Evolutionary conservation across 1,140 invertebrate genomes (phyloP), one percentile per base, ranked within the genome.

Genomic region (Rhagoletis zephyria): DNA sequence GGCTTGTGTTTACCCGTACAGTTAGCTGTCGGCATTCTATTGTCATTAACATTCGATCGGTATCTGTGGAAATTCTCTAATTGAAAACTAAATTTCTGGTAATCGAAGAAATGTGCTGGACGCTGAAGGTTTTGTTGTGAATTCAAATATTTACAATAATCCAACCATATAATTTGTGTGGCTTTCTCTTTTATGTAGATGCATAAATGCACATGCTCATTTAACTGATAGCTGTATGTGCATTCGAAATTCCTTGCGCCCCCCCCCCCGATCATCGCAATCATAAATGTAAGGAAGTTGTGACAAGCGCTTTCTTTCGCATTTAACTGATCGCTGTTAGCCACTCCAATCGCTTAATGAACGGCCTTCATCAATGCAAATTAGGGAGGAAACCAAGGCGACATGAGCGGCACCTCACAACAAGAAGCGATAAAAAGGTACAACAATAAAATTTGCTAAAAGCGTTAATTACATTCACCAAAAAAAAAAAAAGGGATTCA

Each of bases 391-490:
- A 81, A 81, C 2, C 19, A 81, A 81, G 74, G 74, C 74, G 85
- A 85, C 60, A 85, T 85, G 85, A 61, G 19, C 85, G 60, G 85
- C 85, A 63, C 56, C 85, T 85, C 56, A 81, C 74, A 74, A 74
- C 86, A 86, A 60, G 65, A 30, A 60, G 56, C 63, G 87, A 85
- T 88, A 86, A 88, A 88, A 74, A 67, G 86, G 85, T 60, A 65
- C 48, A 74, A 74, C 67, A 77, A 87, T 85, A 88, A 88, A 88
- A 88, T 88, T 86, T 86, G 87, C 90, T 91, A 92, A 92, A 92
- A 92, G 91, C 90, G 90, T 91, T 92, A 92, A 92, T 92, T 92
- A 92, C 89, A 88, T 86, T 64, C 87, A 86, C 56, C 19, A 85
- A 86, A 85, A 87, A 88, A 86, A 85, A 87, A 88, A 88, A 1